Evolutionary conservation across 2,888 invertebrate genomes (phyloP).

Genomic region (Chymomyza procnemis): DNA sequence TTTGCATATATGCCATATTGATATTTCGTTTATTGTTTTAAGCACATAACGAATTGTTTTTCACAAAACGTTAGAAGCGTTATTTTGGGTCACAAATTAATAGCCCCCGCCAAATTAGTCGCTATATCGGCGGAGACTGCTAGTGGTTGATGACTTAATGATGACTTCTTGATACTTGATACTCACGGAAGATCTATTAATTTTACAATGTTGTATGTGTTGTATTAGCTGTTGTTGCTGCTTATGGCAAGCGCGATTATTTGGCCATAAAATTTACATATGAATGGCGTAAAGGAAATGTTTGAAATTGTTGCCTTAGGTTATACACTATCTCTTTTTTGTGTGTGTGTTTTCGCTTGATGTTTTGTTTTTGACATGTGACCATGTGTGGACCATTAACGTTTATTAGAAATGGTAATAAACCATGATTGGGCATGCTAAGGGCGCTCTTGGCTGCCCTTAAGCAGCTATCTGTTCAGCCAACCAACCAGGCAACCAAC

Average conservation of each 20-base stretch:
- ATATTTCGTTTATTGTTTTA: slow-evolving; percentile 11
- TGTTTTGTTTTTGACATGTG: slow-evolving; percentile 21
- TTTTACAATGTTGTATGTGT: slow-evolving; percentile 42
- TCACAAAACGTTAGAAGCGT: slow-evolving; percentile 41
- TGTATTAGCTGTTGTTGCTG: not conserved
- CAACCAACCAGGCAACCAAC: not conserved
- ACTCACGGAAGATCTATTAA: slow-evolving; percentile 56
- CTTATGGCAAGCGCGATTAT: slow-evolving; percentile 56
- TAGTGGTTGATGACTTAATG: slow-evolving; percentile 56
- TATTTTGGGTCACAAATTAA: slow-evolving; percentile 42
- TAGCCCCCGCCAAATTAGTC: slow-evolving; percentile 59
- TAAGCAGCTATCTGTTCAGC: not conserved
- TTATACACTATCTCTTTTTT: not conserved
- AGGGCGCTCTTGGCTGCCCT: not conserved
- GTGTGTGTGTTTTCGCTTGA: not conserved
- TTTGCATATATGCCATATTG: slow-evolving; percentile 50
- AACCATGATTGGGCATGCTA: slow-evolving; percentile 44
- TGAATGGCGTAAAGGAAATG: slow-evolving; percentile 37
- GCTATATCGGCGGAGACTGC: slow-evolving; percentile 17
- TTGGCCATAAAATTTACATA: slow-evolving; percentile 64
- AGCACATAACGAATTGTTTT: slow-evolving; percentile 56
- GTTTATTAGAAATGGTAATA: slow-evolving; percentile 58
- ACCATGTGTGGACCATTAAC: slow-evolving; percentile 57
- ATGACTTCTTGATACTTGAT: slow-evolving; percentile 63
- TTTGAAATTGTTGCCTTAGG: not conserved